Evolutionary conservation across 2,888 invertebrate species (phyloP).

Genomic region (Sinhomidia bicolor): DNA sequence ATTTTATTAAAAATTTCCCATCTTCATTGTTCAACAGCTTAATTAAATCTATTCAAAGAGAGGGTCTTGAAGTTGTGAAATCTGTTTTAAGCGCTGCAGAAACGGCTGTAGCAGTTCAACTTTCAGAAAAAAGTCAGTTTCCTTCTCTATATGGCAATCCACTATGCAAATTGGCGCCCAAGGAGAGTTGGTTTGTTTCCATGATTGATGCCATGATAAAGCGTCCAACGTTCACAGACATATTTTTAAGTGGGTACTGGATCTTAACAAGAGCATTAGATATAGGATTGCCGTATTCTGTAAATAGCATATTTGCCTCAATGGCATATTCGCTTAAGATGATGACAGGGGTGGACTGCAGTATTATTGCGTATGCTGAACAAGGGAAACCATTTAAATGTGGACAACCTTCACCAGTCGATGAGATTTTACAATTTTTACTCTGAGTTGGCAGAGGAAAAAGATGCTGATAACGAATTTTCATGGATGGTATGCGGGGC

Average conservation of each 20-base stretch:
- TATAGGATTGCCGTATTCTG: neutral
- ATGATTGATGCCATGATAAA: conserved; percentile 40
- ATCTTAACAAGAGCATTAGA: conserved; percentile 1
- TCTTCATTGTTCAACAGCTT: conserved; percentile 49
- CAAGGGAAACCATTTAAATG: conserved; percentile 61
- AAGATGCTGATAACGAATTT: conserved; percentile 9
- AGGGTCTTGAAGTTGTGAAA: conserved; percentile 29
- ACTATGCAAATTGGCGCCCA: neutral
- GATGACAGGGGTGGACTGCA: conserved; percentile 55
- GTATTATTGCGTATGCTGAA: conserved; percentile 54
- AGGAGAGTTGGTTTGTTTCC: conserved; percentile 4
- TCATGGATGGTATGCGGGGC: conserved; percentile 60
- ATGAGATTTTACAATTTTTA: conserved; percentile 41
- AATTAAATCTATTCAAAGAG: conserved; percentile 16
- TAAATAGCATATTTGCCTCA: conserved; percentile 30
- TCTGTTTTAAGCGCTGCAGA: conserved; percentile 40
- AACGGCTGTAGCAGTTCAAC: neutral
- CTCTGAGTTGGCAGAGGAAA: neutral
- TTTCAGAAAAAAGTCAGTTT: neutral
- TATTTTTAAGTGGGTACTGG: conserved; percentile 53
- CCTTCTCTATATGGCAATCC: conserved; percentile 29
- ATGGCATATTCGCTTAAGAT: conserved; percentile 19
- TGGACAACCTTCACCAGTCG: conserved; percentile 24
- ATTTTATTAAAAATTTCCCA: conserved; percentile 44
- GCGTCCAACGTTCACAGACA: conserved; percentile 33